A percentile compares a stretch with the other conserved stretches of the same genome.
These are phyloP conservation scores for Apis florea DNA, from an alignment of 1,140 invertebrate species.

Conservation along the genomic window DNA sequence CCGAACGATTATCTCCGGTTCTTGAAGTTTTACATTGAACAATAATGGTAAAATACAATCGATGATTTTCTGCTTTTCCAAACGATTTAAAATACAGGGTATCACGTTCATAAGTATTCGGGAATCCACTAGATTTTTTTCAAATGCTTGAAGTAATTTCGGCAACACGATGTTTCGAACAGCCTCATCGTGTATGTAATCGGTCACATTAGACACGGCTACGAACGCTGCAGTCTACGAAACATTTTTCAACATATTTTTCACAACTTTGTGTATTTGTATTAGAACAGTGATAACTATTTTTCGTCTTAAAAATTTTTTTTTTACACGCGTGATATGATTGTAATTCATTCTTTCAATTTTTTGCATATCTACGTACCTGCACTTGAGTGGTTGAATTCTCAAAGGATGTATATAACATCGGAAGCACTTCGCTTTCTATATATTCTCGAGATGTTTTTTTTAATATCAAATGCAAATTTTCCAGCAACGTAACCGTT, in stretches of 20 bases:
- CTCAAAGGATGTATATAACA: constrained; percentile 94
- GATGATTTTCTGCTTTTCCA: constrained; percentile 93
- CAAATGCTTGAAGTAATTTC: constrained; percentile 93
- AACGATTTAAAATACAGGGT: constrained; percentile 88
- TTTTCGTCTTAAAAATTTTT: too few species aligned
- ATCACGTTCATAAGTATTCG: constrained; percentile 89
- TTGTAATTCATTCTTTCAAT: too few species aligned
- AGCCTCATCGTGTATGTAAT: constrained; percentile 91
- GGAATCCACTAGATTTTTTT: constrained; percentile 90
- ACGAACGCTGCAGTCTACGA: constrained; percentile 92
- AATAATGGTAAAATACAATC: constrained; percentile 96
- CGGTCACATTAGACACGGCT: constrained; percentile 91
- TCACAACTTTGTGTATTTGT: too few species aligned
- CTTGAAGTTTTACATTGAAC: constrained; percentile 91
- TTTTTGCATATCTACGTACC: constrained; percentile 80
- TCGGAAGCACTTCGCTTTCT: constrained; percentile 90
- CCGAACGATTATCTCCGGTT: constrained; percentile 89
- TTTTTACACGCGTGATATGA: too few species aligned
- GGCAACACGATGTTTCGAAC: constrained; percentile 92
- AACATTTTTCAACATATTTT: background rate
- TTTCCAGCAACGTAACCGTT: constrained; percentile 94
- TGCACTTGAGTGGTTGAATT: constrained; percentile 95
- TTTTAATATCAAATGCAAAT: constrained; percentile 93
- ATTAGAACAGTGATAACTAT: too few species aligned
- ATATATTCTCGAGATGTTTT: constrained; percentile 93